Evolutionary conservation across 2,113 vertebrate species (phyloP).

Genomic region (Ginglymostoma cirratum): DNA sequence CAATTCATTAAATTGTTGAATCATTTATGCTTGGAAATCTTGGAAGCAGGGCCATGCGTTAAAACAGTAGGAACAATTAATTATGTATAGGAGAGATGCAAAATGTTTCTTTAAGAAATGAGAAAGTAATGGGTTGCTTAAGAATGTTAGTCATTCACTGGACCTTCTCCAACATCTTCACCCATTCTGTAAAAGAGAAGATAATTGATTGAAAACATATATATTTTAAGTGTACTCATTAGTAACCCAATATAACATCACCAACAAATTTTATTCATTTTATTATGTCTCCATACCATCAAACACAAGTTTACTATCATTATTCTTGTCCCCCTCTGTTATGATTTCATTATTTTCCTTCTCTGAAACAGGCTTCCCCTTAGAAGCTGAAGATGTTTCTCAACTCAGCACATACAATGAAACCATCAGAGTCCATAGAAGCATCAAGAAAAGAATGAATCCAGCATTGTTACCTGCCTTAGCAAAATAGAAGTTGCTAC

Average conservation of each 20-base stretch:
- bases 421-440: slow-evolving; percentile 40
- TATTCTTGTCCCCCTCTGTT: slow-evolving; percentile 93
- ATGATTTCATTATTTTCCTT: slow-evolving; percentile 89
- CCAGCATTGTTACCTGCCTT: neutral
- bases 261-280: neutral
- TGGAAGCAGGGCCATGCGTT: neutral
- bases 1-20: too few species aligned
- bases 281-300: slow-evolving; percentile 51
- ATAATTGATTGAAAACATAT: neutral
- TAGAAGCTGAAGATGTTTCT: slow-evolving; percentile 75
- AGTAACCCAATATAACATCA: neutral
- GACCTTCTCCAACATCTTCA: slow-evolving; percentile 20
- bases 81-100: neutral
- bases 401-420: slow-evolving; percentile 91
- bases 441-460: neutral
- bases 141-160: slow-evolving; percentile 22
- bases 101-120: neutral
- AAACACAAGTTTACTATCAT: slow-evolving; percentile 83
- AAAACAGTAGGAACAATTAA: neutral
- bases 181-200: neutral
- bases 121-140: neutral
- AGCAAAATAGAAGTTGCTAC: neutral
- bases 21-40: neutral
- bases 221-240: neutral
- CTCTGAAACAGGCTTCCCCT: slow-evolving; percentile 76